Base-by-base conservation (phyloP, 2,888 invertebrate species). In the Sinelater perroti region DNA sequence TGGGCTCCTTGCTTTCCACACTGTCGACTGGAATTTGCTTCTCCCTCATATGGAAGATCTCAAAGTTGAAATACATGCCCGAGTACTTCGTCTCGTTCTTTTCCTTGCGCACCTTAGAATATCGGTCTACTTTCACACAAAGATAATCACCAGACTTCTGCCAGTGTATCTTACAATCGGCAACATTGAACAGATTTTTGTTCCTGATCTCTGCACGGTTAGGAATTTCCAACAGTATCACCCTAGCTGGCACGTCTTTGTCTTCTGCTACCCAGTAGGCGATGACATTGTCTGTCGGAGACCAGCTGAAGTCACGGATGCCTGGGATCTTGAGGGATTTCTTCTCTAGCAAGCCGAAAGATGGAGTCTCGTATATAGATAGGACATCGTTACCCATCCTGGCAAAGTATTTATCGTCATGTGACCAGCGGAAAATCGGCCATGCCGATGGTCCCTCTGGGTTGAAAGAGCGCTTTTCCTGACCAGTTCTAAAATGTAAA, bases 221-320 rank as follows among this genome's bases (percentile, higher is more conserved):
- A 2, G 97, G 97, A 61, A 98, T 87, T 77, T 96, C 95, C 45
- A 97, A 83, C 0, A 98, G 83, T 0, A 93, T 95, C 1, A 98
- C 97, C 70, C 96, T 86, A 1, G 97, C 97, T 6, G 98, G 97
- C 1, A 95, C 95, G 74, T 95, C 93, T 73, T 97, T 95, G 73
- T 95, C 91, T 80, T 99, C 99, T 0, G 97, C 95, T 2, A 97
- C 96, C 97, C 98, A 99, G 78, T 97, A 99, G 0, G 97, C 97
- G 38, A 99, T 86, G 24, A 93, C 85, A 74, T 97, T 97, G 75
- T 97, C 96, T 0, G 96, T 92, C 0, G 99, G 98, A 0, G 97
- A 98, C 98, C 99, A 99, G 67, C 91, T 91, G 80, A 99, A 98
- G 72, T 97, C 96, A 64, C 93, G 83, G 69, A 95, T 93, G 30